A percentile compares a stretch with the other conserved stretches of the same genome.
Evolutionary conservation across 2,113 vertebrate genomes (phyloP).

Genomic region (Lycaon pictus): DNA sequence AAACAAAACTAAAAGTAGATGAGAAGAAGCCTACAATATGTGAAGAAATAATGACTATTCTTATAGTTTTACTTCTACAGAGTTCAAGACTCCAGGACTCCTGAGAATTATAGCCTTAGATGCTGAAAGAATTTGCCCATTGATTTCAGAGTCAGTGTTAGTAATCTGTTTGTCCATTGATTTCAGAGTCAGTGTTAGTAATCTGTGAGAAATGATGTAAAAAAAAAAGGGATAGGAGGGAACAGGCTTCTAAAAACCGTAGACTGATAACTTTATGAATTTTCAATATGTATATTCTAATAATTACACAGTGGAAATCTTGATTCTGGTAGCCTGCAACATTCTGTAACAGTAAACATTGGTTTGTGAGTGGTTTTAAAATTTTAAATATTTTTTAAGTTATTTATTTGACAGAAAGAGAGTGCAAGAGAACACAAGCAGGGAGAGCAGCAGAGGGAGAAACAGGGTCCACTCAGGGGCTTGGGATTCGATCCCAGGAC

Average conservation of each 20-base stretch:
- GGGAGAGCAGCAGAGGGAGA: too few relatives aligned
- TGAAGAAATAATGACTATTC: neutral
- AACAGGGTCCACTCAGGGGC: too few relatives aligned
- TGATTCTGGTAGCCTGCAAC: neutral
- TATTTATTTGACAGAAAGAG: too few relatives aligned
- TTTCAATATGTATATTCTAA: constrained; percentile 11
- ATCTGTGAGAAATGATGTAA: constrained; percentile 16
- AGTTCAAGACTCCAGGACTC: neutral
- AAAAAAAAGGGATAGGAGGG: neutral
- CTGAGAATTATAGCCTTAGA: neutral
- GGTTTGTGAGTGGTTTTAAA: neutral
- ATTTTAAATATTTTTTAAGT: too few relatives aligned
- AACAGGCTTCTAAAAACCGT: neutral
- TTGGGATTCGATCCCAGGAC: too few relatives aligned
- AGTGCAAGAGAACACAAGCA: too few relatives aligned
- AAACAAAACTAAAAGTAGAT: neutral
- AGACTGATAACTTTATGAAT: neutral
- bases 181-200: neutral
- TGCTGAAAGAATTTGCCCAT: neutral
- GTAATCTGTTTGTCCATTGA: neutral
- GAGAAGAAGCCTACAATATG: neutral
- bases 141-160: neutral
- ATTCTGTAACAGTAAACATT: neutral
- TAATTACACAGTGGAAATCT: neutral
- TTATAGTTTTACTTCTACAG: neutral